Conservation (phyloP, 2,888 invertebrate species). For the Falcaria lacertinaria region DNA sequence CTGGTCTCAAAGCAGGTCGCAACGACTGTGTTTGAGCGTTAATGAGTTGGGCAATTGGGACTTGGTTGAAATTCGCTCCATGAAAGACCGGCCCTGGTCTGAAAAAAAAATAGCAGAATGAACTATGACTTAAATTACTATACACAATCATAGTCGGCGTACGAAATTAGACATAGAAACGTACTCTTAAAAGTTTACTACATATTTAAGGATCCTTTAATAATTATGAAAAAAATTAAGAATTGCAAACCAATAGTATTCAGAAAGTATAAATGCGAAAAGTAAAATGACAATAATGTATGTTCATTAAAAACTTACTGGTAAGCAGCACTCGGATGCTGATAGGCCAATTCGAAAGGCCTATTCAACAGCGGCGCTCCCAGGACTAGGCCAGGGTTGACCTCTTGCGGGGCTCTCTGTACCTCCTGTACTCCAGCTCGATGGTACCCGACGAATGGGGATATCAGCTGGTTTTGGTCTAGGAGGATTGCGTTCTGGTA, state of each 20-base stretch:
- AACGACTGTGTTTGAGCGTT: neutral
- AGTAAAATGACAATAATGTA: no score
- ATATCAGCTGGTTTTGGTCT: conserved; percentile 47
- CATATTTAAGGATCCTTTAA: no score
- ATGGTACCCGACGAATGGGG: conserved; percentile 40
- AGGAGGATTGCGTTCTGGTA: conserved; percentile 58
- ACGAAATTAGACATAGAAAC: no score
- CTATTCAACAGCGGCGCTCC: conserved; percentile 40
- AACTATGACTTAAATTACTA: no score
- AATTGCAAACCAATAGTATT: no score
- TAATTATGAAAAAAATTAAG: no score
- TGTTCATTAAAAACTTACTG: conserved; percentile 41
- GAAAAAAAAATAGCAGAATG: neutral
- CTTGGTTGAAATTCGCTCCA: neutral
- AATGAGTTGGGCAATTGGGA: neutral
- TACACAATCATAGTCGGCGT: no score
- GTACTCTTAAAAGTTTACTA: no score
- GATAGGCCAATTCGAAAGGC: conserved; percentile 48
- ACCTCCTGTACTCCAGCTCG: conserved; percentile 21
- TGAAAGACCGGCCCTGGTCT: neutral
- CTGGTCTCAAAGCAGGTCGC: neutral
- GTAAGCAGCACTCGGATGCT: conserved; percentile 39
- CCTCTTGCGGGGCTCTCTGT: conserved; percentile 19
- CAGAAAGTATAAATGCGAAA: no score
- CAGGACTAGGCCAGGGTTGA: conserved; percentile 34